Evolutionary conservation across 2,113 vertebrate species (phyloP).

Genomic region (Turdus rufiventris): DNA sequence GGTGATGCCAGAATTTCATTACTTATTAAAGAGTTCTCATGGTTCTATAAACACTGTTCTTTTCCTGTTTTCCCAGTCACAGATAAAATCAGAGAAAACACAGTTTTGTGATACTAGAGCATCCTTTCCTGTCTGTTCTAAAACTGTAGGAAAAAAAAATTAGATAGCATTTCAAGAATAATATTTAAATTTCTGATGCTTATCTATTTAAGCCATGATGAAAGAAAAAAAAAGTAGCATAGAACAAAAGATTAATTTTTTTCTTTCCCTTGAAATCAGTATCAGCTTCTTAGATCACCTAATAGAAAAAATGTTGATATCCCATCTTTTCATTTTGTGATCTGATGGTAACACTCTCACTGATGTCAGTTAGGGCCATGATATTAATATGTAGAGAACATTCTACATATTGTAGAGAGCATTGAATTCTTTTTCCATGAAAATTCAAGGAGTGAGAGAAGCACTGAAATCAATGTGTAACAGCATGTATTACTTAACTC

Average conservation of each 20-base stretch:
- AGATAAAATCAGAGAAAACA: not conserved
- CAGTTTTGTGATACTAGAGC: not conserved
- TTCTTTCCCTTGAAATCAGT: not conserved
- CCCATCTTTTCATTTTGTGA: not conserved
- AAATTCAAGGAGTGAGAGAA: not conserved
- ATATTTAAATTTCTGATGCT: not conserved
- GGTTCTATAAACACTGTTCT: not conserved
- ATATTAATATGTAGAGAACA: not conserved
- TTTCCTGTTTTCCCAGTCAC: not conserved
- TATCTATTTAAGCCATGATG: not conserved
- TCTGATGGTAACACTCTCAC: not conserved
- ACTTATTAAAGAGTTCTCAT: not conserved
- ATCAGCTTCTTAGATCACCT: not conserved
- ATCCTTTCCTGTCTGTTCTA: not conserved
- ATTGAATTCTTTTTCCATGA: not conserved
- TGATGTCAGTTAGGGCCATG: not conserved
- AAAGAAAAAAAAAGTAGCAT: not conserved
- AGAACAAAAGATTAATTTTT: not conserved
- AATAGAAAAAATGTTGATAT: not conserved
- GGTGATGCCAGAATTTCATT: not conserved
- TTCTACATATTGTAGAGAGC: not conserved
- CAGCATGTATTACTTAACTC: slow-evolving; percentile 3
- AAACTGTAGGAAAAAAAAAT: not conserved
- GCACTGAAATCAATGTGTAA: not conserved
- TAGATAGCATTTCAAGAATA: not conserved